A percentile compares a stretch with the other conserved stretches of the same genome.
phyloP scores from a whole-genome alignment of 2,113 vertebrate genomes.

The Elanus axillaris region DNA sequence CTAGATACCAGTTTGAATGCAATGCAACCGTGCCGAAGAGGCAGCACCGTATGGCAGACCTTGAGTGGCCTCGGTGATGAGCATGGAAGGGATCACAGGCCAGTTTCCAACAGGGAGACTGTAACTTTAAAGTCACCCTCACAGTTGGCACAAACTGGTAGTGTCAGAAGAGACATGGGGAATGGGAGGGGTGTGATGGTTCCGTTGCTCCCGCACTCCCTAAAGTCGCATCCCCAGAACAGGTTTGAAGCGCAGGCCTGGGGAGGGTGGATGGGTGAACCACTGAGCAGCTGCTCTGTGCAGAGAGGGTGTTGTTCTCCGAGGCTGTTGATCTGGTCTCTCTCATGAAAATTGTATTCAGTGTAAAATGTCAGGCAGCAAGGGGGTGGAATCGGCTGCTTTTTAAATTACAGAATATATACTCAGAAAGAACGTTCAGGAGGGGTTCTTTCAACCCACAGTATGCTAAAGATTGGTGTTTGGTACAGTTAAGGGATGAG shows the following conservation, averaged over 20 bases:
- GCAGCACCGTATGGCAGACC: not conserved
- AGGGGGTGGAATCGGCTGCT: not conserved
- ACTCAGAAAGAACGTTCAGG: not conserved
- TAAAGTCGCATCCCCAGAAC: not conserved
- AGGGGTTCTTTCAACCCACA: not conserved
- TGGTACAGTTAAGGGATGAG: not conserved
- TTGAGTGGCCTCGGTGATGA: fast-evolving
- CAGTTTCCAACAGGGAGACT: not conserved
- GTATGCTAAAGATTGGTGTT: not conserved
- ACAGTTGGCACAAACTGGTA: not conserved
- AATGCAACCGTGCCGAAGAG: fast-evolving
- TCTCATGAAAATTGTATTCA: conserved; percentile 12
- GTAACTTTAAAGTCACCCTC: not conserved
- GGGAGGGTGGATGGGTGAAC: not conserved
- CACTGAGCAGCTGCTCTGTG: not conserved
- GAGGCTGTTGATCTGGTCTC: not conserved
- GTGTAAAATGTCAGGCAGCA: not conserved
- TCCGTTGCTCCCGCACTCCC: not conserved
- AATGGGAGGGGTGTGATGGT: fast-evolving
- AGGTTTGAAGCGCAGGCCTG: not conserved
- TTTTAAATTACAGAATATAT: conserved; percentile 11
- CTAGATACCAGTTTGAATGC: not conserved
- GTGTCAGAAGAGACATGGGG: not conserved
- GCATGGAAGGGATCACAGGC: not conserved
- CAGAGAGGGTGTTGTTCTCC: not conserved